Evolutionary conservation across 1,140 invertebrate genomes (phyloP).

Genomic region (Theocolax elegans): DNA sequence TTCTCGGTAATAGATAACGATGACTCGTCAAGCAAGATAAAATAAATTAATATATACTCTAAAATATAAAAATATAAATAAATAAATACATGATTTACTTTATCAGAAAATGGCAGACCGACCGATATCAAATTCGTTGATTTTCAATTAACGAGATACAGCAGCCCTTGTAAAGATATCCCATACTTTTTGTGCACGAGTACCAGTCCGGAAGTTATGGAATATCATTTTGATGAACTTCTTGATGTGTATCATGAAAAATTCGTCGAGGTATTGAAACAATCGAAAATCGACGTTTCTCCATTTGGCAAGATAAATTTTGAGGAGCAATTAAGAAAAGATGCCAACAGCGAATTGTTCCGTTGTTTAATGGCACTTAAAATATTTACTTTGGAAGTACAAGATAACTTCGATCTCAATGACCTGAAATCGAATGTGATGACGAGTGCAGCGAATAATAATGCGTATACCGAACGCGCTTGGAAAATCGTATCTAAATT

Average conservation of each 20-base stretch:
- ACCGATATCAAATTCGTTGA: constrained; percentile 68
- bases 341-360: constrained; percentile 13
- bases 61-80: too few relatives aligned
- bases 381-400: constrained; percentile 19
- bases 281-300: not conserved
- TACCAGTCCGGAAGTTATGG: constrained; percentile 59
- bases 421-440: not conserved
- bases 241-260: constrained; percentile 63
- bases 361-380: constrained; percentile 22
- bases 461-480: not conserved
- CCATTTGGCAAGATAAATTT: constrained; percentile 9
- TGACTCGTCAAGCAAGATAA: too few relatives aligned
- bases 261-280: constrained; percentile 53
- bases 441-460: not conserved
- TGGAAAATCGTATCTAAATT: not conserved
- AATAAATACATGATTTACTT: too few relatives aligned
- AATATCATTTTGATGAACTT: constrained; percentile 60
- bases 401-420: not conserved
- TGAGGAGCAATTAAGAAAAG: constrained; percentile 39
- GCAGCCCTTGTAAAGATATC: constrained; percentile 66
- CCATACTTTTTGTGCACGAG: constrained; percentile 70
- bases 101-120: constrained; percentile 45
- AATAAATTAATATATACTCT: too few relatives aligned
- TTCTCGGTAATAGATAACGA: too few relatives aligned
- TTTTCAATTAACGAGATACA: constrained; percentile 67